Evolutionary conservation across 2,797 vertebrate species (phyloP).

Genomic region (Oryzias dopingdopingensis): DNA sequence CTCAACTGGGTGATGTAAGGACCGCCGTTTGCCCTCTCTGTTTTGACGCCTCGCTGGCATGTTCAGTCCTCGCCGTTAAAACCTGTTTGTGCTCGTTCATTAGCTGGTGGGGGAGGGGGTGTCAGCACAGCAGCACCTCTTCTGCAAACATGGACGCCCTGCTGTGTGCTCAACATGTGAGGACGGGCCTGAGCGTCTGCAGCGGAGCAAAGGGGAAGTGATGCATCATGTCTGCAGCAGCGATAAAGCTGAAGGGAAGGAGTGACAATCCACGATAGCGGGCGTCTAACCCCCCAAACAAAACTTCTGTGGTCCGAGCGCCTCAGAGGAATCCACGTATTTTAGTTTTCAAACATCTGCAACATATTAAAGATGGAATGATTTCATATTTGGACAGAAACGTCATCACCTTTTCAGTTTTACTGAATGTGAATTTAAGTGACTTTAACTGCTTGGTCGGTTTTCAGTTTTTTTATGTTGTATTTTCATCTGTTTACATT

Average conservation of each 20-base stretch:
- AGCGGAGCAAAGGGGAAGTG: slow-evolving; percentile 53
- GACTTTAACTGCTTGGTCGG: no score
- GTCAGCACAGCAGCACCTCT: slow-evolving; percentile 8
- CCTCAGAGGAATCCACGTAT: no score
- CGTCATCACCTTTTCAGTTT: no score
- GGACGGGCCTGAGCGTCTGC: slow-evolving; percentile 16
- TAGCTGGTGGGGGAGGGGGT: not conserved
- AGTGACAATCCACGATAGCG: slow-evolving; percentile 51
- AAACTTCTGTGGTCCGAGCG: no score
- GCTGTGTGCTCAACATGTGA: slow-evolving; percentile 23
- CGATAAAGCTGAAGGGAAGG: slow-evolving; percentile 72
- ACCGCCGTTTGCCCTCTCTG: slow-evolving; percentile 12
- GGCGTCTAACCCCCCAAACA: not conserved
- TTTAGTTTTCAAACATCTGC: no score
- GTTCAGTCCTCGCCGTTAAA: slow-evolving; percentile 30
- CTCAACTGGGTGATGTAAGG: slow-evolving; percentile 61
- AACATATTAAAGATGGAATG: no score
- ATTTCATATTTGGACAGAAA: no score
- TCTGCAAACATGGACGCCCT: slow-evolving; percentile 43
- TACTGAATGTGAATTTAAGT: no score
- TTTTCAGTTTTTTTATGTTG: no score
- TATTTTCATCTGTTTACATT: no score
- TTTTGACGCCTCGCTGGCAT: slow-evolving; percentile 24
- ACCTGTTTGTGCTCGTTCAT: slow-evolving; percentile 12
- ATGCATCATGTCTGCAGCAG: slow-evolving; percentile 55